Conservation (phyloP, 2,797 vertebrate genomes). For the Callimico goeldii region DNA sequence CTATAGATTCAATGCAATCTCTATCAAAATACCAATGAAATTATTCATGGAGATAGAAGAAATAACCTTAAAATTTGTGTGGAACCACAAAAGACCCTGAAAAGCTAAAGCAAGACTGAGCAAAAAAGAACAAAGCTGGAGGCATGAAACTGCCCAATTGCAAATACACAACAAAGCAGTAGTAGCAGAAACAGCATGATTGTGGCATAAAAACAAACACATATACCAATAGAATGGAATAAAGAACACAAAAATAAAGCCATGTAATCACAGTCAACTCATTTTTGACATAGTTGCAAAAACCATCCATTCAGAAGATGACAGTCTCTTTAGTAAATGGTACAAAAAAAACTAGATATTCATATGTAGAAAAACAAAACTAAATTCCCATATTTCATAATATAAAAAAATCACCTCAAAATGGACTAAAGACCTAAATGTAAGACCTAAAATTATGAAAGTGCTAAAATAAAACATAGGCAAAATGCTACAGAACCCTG, state of each 20-base stretch:
- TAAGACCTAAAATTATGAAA: background rate
- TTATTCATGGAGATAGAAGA: too few species aligned
- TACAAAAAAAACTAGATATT: background rate
- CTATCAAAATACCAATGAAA: too few species aligned
- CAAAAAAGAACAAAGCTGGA: background rate
- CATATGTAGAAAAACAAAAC: background rate
- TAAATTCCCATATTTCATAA: background rate
- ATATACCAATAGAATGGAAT: too few species aligned
- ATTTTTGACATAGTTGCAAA: background rate
- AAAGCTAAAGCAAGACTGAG: too few species aligned
- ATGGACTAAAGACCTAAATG: background rate
- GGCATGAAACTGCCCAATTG: background rate
- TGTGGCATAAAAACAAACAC: too few species aligned
- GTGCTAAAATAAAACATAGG: background rate
- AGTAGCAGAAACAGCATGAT: background rate
- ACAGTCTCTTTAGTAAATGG: background rate
- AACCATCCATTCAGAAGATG: background rate
- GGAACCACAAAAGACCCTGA: too few species aligned
- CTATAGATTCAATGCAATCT: too few species aligned
- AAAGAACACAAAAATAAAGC: background rate
- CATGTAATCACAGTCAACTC: background rate
- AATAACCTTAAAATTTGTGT: too few species aligned
- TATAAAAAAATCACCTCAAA: background rate
- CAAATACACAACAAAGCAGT: background rate
- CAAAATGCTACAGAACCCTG: background rate